phyloP scores from a whole-genome alignment of 2,113 vertebrate genomes.

The Corvus cornix region DNA sequence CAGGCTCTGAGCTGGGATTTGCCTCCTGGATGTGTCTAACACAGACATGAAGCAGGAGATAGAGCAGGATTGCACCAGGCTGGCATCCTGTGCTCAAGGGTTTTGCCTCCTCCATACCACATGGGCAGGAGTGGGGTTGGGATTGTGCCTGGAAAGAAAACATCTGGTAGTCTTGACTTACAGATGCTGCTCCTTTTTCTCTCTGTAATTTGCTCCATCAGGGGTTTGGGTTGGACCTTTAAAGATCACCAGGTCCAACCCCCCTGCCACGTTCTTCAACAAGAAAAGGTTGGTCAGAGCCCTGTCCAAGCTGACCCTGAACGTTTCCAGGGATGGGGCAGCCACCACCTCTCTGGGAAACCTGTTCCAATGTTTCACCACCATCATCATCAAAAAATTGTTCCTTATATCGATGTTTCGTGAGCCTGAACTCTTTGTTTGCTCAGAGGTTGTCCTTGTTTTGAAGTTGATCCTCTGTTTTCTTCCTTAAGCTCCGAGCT shows the following conservation, averaged over 20 bases:
- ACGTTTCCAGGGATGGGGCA: background rate
- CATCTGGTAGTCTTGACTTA: rapidly evolving
- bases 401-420: background rate
- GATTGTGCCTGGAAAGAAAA: background rate
- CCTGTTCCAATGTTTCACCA: background rate
- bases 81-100: background rate
- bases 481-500: background rate
- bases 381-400: background rate
- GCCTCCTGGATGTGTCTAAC: background rate
- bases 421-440: background rate
- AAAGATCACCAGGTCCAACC: background rate
- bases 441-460: background rate
- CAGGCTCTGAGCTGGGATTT: background rate
- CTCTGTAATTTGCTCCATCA: background rate
- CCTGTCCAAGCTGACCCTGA: background rate
- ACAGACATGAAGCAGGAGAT: background rate
- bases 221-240: background rate
- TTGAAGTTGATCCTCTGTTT: slow-evolving; percentile 33
- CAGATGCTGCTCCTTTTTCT: background rate
- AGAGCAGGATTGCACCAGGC: background rate
- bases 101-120: background rate
- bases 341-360: background rate
- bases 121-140: background rate
- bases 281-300: background rate
- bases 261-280: rapidly evolving